Evolutionary conservation across 2,113 vertebrate genomes (phyloP).

Genomic region (Azemiops feae): DNA sequence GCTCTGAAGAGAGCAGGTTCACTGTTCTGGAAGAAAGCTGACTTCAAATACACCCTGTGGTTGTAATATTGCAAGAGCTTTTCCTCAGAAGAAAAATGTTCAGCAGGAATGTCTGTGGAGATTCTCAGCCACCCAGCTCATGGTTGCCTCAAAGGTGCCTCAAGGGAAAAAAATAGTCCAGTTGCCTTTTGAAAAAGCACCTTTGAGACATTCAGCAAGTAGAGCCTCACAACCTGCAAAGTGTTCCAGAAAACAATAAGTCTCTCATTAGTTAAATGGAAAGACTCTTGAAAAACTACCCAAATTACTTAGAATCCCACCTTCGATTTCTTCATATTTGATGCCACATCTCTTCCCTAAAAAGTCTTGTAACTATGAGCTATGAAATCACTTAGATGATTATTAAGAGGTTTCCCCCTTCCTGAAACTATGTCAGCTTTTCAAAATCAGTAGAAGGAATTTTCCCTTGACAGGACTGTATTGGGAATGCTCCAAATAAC

Average conservation of each 20-base stretch:
- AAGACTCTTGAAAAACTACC: constrained; percentile 17
- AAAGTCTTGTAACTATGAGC: constrained; percentile 11
- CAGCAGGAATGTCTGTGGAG: background rate
- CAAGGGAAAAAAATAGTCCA: background rate
- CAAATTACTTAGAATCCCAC: constrained; percentile 31
- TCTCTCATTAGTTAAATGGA: constrained; percentile 44
- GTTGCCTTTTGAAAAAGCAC: constrained; percentile 2
- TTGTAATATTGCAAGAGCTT: constrained; percentile 10
- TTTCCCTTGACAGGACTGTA: background rate
- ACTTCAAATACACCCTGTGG: constrained; percentile 4
- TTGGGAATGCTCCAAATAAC: background rate
- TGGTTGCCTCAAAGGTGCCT: background rate
- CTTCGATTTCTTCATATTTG: background rate
- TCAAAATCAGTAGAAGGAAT: background rate
- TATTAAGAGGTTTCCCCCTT: background rate
- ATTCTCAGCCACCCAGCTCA: background rate
- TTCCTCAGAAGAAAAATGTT: background rate
- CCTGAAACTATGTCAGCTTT: background rate
- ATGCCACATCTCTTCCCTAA: background rate
- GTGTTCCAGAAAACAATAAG: constrained; percentile 14
- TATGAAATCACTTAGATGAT: rapidly evolving
- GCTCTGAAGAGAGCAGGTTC: background rate
- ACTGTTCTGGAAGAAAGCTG: constrained; percentile 18
- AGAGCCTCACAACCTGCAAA: background rate
- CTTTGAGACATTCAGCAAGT: constrained; percentile 27